Conservation (phyloP, 1,140 invertebrate genomes). For the Zophobas atratus region DNA sequence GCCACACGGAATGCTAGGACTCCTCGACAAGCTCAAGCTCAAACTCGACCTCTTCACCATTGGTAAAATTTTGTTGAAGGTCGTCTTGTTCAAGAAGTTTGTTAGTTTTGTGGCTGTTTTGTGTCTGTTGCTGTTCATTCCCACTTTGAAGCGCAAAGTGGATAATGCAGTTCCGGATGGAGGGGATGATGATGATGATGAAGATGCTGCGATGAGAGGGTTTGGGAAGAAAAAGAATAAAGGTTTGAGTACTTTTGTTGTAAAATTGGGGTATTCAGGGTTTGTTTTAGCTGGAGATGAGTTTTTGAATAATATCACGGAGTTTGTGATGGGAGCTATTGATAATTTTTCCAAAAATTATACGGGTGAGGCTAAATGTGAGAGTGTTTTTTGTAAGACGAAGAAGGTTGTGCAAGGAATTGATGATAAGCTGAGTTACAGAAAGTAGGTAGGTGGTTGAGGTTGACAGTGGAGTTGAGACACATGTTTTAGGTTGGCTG, state of each 20-base stretch:
- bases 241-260: constrained; percentile 19
- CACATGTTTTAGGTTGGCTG: constrained; percentile 45
- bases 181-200: constrained; percentile 46
- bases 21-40: constrained; percentile 68
- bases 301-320: constrained; percentile 49
- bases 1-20: constrained; percentile 70
- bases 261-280: not conserved
- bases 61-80: constrained; percentile 80
- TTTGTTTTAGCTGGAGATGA: constrained; percentile 25
- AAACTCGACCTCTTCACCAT: constrained; percentile 81
- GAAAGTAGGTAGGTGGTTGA: constrained; percentile 28
- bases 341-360: constrained; percentile 47
- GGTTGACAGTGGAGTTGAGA: not conserved
- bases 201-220: constrained; percentile 21
- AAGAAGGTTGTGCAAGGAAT: constrained; percentile 38
- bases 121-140: constrained; percentile 81
- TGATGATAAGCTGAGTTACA: constrained; percentile 47
- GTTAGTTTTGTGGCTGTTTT: constrained; percentile 83
- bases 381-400: constrained; percentile 48
- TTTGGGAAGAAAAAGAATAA: constrained; percentile 21
- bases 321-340: constrained; percentile 51
- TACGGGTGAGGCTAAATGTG: constrained; percentile 18
- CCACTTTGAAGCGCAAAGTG: constrained; percentile 73
- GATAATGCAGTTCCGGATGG: constrained; percentile 9
- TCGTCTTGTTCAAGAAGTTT: constrained; percentile 84